phyloP scores from a whole-genome alignment of 2,113 vertebrate species.

The Embiotoca jacksoni region DNA sequence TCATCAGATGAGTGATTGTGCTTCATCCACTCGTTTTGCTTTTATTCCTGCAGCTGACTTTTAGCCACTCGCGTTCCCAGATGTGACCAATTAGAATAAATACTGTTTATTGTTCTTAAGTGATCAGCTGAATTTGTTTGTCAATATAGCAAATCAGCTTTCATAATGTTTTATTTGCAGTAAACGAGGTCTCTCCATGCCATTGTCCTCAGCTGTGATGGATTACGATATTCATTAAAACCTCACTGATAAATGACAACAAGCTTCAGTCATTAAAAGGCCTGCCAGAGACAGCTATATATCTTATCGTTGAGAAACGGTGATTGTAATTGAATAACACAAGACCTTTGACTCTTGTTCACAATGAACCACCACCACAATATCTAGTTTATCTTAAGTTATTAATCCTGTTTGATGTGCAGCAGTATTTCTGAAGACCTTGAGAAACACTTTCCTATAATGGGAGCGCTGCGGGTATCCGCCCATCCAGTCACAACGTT shows the following conservation, averaged over 20 bases:
- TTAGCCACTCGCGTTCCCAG: neutral
- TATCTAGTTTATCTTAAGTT: slow-evolving; percentile 35
- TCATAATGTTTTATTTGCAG: slow-evolving; percentile 31
- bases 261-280: slow-evolving; percentile 20
- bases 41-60: slow-evolving; percentile 2
- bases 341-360: slow-evolving; percentile 9
- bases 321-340: slow-evolving; percentile 20
- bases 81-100: slow-evolving; percentile 50
- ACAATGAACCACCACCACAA: slow-evolving; percentile 35
- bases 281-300: slow-evolving; percentile 27
- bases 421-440: slow-evolving; percentile 31
- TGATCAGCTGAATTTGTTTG: neutral
- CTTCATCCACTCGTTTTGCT: slow-evolving; percentile 23
- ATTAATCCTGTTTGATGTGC: slow-evolving; percentile 40
- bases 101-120: slow-evolving; percentile 40
- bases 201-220: slow-evolving; percentile 7
- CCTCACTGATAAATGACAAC: slow-evolving; percentile 43
- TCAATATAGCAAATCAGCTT: neutral
- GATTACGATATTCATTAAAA: slow-evolving; percentile 34
- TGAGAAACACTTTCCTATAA: slow-evolving; percentile 38
- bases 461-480: slow-evolving; percentile 14
- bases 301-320: slow-evolving; percentile 31
- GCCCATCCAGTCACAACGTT: slow-evolving; percentile 12
- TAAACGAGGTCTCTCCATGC: slow-evolving; percentile 13
- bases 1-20: slow-evolving; percentile 14